phyloP scores from a whole-genome alignment of 2,888 invertebrate genomes.

The Tillus elongatus region DNA sequence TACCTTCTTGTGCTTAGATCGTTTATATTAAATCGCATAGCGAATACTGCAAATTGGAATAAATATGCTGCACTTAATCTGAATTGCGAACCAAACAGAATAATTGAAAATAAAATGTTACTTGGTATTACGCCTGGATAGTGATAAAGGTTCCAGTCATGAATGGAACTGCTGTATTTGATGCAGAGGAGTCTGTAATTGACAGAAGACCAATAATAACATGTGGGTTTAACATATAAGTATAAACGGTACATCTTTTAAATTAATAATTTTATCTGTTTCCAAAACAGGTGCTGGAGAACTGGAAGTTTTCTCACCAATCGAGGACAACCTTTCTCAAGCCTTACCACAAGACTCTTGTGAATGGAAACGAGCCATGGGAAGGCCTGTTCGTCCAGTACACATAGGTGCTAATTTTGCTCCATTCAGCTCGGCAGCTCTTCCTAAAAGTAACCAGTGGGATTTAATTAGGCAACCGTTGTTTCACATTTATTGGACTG shows the following conservation, averaged over 20 bases:
- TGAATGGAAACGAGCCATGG: slow-evolving; percentile 88
- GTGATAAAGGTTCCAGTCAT: slow-evolving; percentile 40
- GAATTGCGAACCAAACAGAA: too few relatives aligned
- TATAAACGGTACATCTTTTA: too few relatives aligned
- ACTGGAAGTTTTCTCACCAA: slow-evolving; percentile 71
- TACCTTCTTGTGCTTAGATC: too few relatives aligned
- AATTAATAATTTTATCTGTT: slow-evolving; percentile 1
- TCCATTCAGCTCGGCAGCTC: slow-evolving; percentile 64
- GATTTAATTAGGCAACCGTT: slow-evolving; percentile 81
- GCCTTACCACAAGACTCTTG: slow-evolving; percentile 79
- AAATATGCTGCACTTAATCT: too few relatives aligned
- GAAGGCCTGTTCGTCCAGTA: slow-evolving; percentile 76
- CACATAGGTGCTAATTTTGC: slow-evolving; percentile 73
- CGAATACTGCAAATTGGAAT: too few relatives aligned
- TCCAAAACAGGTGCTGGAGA: slow-evolving; percentile 59
- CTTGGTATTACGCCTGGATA: slow-evolving; percentile 2
- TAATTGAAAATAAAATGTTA: slow-evolving; percentile 13
- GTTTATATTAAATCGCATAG: too few relatives aligned
- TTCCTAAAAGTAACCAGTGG: slow-evolving; percentile 62
- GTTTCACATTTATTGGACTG: slow-evolving; percentile 91
- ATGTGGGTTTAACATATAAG: slow-evolving; percentile 48
- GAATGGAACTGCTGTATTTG: slow-evolving; percentile 50
- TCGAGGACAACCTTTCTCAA: slow-evolving; percentile 67
- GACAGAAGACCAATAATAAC: slow-evolving; percentile 65
- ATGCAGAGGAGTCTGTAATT: slow-evolving; percentile 49